Conservation (phyloP, 2,797 vertebrate species). For the Platyrinchus mystaceus region DNA sequence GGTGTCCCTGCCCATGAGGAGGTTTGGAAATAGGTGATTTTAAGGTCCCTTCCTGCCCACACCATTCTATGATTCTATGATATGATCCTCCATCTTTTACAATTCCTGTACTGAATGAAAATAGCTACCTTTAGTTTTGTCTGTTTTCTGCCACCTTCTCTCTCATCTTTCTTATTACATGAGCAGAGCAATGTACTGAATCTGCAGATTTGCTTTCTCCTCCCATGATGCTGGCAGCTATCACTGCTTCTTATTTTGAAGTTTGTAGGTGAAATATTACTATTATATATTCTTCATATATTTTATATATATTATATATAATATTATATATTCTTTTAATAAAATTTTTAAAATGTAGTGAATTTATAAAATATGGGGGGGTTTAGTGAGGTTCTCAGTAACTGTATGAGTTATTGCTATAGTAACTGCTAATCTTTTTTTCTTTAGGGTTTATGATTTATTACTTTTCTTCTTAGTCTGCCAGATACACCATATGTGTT, state of each 20-base stretch:
- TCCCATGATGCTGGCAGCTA: background rate
- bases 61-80: background rate
- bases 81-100: background rate
- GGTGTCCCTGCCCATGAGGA: background rate
- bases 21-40: background rate
- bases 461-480: background rate
- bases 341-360: background rate
- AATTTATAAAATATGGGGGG: fast-evolving
- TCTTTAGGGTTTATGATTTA: background rate
- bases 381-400: background rate
- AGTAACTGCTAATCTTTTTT: background rate
- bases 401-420: background rate
- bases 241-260: background rate
- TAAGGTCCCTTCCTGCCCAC: background rate
- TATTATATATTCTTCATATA: background rate
- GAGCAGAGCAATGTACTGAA: background rate
- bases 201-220: background rate
- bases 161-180: background rate
- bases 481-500: background rate
- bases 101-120: background rate
- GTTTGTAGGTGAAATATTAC: background rate
- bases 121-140: background rate
- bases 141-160: background rate
- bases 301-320: too few species aligned
- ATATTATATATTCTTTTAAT: too few species aligned